Conservation (phyloP, 2,797 vertebrate species). For the Uromys caudimaculatus region DNA sequence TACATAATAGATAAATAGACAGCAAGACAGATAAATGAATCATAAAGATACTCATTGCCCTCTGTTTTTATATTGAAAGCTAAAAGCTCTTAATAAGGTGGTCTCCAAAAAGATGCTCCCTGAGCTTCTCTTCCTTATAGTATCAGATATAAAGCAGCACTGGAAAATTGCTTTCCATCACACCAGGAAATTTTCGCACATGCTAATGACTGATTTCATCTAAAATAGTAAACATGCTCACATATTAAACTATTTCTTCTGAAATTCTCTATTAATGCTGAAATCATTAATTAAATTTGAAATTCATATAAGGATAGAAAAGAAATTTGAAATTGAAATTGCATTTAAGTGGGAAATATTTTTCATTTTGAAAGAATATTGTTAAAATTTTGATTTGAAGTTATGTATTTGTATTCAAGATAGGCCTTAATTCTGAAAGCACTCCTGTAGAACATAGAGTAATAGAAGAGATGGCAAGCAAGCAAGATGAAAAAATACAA, state of each 20-base stretch:
- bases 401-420: background rate
- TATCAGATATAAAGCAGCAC: background rate
- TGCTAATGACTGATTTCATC: background rate
- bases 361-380: background rate
- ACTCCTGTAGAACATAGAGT: background rate
- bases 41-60: background rate
- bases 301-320: slow-evolving; percentile 53
- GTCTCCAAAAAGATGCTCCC: background rate
- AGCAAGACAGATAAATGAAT: background rate
- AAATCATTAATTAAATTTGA: slow-evolving; percentile 79
- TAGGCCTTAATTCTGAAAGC: background rate
- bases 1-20: background rate
- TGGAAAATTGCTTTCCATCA: background rate
- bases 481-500: background rate
- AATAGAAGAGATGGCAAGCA: background rate
- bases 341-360: background rate
- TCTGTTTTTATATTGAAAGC: background rate
- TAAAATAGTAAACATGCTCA: slow-evolving; percentile 11
- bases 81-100: background rate
- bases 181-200: background rate
- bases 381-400: background rate
- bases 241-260: background rate
- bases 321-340: slow-evolving; percentile 68
- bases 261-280: slow-evolving; percentile 59
- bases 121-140: background rate